These are phyloP conservation scores for Harpegnathos saltator DNA, from an alignment of 1,140 invertebrate species.

Conservation along the genomic window DNA sequence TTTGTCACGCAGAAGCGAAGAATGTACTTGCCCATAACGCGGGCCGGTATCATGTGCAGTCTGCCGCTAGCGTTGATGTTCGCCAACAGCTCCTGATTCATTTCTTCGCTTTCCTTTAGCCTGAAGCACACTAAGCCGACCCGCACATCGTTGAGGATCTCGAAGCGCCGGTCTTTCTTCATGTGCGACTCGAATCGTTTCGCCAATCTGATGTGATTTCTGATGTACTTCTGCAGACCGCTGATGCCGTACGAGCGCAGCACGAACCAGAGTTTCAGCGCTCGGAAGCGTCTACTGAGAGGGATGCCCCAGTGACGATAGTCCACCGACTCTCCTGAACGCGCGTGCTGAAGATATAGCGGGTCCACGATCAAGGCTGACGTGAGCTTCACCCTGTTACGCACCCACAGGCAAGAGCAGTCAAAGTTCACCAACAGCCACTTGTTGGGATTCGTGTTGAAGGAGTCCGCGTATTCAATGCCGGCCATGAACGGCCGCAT, in stretches of 20 bases:
- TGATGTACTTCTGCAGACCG: constrained; percentile 93
- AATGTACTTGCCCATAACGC: constrained; percentile 91
- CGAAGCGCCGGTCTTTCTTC: constrained; percentile 91
- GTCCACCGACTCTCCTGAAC: constrained; percentile 92
- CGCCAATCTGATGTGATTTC: constrained; percentile 95
- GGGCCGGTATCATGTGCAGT: constrained; percentile 96
- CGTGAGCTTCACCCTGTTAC: constrained; percentile 94
- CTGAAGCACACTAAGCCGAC: constrained; percentile 91
- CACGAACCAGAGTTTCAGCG: constrained; percentile 96
- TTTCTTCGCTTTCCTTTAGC: constrained; percentile 89
- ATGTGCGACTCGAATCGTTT: constrained; percentile 94
- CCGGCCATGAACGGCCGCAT: constrained; percentile 91
- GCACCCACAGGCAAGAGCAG: constrained; percentile 96
- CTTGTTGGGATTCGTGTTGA: constrained; percentile 98
- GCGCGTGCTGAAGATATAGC: constrained; percentile 94
- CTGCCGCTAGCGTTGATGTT: constrained; percentile 95
- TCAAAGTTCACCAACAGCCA: constrained; percentile 96
- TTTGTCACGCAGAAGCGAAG: constrained; percentile 95
- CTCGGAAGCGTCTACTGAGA: constrained; percentile 93
- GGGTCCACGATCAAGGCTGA: constrained; percentile 98
- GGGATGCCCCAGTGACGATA: constrained; percentile 97
- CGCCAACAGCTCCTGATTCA: constrained; percentile 93
- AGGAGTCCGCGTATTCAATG: constrained; percentile 94
- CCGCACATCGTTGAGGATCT: constrained; percentile 93
- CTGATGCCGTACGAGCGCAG: constrained; percentile 93